These are phyloP conservation scores for Plodia interpunctella DNA, from an alignment of 1,140 invertebrate species.

Conservation along the genomic window DNA sequence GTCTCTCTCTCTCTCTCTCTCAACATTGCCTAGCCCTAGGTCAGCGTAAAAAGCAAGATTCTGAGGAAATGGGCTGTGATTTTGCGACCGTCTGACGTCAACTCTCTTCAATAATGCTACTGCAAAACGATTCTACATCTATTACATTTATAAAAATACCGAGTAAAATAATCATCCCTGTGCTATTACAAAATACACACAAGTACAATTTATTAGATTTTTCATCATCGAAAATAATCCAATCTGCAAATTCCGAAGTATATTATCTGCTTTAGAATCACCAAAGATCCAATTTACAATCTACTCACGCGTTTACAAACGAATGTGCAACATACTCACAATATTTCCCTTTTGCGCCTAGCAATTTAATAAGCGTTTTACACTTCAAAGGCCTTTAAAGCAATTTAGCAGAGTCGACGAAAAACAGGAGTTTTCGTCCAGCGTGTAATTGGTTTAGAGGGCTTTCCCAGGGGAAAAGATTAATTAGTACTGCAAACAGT, in stretches of 20 bases:
- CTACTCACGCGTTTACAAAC: not conserved
- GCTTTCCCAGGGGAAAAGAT: conserved; percentile 56
- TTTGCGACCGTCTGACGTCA: no score
- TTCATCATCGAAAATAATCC: no score
- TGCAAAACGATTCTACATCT: no score
- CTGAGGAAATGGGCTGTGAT: no score
- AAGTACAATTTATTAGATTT: no score
- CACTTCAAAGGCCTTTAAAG: conserved; percentile 68
- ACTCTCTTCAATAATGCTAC: no score
- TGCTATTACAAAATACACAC: no score
- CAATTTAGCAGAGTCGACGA: conserved; percentile 65
- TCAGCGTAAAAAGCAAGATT: no score
- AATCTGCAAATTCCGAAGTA: not conserved
- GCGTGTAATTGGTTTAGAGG: conserved; percentile 63
- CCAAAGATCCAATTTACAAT: not conserved
- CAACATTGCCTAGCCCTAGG: no score
- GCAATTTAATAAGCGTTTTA: conserved; percentile 71
- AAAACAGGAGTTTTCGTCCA: conserved; percentile 67
- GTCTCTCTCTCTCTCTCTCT: no score
- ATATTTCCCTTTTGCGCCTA: conserved; percentile 50
- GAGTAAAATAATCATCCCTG: no score
- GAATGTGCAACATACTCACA: conserved; percentile 30
- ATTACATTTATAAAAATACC: no score
- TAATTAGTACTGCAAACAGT: conserved; percentile 69
- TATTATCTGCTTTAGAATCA: not conserved